Percentiles rank a stretch among this genome's conserved stretches.
Conservation (phyloP, 2,113 vertebrate genomes). For the Pithys albifrons region DNA sequence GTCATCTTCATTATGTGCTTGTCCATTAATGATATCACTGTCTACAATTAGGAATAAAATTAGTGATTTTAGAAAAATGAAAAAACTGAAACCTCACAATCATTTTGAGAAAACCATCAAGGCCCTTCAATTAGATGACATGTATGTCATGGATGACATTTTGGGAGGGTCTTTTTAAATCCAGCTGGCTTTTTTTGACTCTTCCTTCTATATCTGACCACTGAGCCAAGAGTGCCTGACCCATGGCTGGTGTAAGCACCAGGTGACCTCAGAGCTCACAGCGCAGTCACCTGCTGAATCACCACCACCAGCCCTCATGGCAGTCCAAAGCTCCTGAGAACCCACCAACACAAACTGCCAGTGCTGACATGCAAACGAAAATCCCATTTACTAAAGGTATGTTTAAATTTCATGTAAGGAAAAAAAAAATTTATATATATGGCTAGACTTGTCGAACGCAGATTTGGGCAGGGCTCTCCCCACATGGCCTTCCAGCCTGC, state of each 20-base stretch:
- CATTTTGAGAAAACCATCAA: neutral
- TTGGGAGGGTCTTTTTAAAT: neutral
- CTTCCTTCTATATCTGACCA: neutral
- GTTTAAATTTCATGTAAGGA: neutral
- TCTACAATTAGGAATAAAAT: neutral
- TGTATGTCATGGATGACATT: neutral
- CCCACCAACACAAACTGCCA: neutral
- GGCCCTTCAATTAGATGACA: neutral
- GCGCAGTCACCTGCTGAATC: neutral
- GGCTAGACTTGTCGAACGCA: no score
- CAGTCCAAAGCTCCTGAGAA: neutral
- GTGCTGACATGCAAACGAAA: neutral
- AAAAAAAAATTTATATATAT: neutral
- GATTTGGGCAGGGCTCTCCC: no score
- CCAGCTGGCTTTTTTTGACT: neutral
- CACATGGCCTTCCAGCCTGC: no score
- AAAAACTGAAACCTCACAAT: neutral
- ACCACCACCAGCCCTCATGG: neutral
- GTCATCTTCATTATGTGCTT: rapidly evolving
- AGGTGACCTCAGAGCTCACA: neutral
- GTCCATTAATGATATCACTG: neutral
- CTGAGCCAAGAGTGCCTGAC: neutral
- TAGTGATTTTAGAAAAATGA: neutral
- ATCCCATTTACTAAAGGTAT: neutral
- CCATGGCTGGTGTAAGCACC: rapidly evolving